Evolutionary conservation across 2,113 vertebrate species (phyloP), one percentile per base, ranked within the genome.

Genomic region (Cyphotilapia sp.): DNA sequence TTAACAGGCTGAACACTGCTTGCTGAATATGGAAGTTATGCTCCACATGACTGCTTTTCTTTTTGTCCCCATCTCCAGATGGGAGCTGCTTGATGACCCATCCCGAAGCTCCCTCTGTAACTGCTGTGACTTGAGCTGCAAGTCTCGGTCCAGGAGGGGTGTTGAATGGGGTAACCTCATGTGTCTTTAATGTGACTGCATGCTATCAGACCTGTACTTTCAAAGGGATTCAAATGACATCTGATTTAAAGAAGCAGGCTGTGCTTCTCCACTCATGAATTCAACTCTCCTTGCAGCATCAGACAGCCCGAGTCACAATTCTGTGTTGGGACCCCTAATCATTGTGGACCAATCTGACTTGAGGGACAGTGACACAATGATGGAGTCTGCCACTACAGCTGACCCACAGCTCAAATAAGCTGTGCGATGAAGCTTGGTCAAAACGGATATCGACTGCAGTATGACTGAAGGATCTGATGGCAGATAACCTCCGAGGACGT

Each of bases 51-150:
- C n/a, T 61, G 9, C 1, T 19, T 11, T 47, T 49, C 2, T 66
- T 38, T 69, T 5, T 69, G 19, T 38, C 19, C 61, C 61, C 19
- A 0, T 33, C 35, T 8, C 51, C 71, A 96, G 96, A 2, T 97
- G 96, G 95, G 94, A 96, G 49, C 93, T 96, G 8, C 87, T 97
- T 2, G 96, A 97, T 59, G 92, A 96, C 51, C 87, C 93, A 1
- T 83, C n/a, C 13, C 87, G 27, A 84, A 95, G 81, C 80, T n/a
- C 69, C 9, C n/a, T 96, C n/a, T 97, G 96, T 54, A 59, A 78
- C 54, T 96, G 95, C 93, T 97, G 96, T 54, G 94, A 95, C 5
- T 87, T 88, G 3, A 81, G 66, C 69, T 97, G 96, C 87, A 82
- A 4, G 9, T 42, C 53, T 3, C 91, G 91, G 17, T 3, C 1